A percentile compares a stretch with the other conserved stretches of the same genome.
phyloP scores from a whole-genome alignment of 1,140 invertebrate genomes.

The Ephestia elutella region DNA sequence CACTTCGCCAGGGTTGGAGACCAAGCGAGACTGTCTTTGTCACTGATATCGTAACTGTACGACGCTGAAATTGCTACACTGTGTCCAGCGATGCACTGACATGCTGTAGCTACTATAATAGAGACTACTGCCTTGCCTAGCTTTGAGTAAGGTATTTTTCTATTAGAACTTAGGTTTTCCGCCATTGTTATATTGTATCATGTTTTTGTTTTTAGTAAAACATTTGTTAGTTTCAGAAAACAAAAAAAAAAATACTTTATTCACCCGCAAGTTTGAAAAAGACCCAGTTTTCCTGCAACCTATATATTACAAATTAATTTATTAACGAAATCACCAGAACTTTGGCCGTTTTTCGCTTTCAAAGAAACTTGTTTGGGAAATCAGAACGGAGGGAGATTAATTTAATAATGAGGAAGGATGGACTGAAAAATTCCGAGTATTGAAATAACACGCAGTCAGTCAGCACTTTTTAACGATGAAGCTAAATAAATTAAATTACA shows the following conservation, averaged over 20 bases:
- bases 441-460: constrained; percentile 7
- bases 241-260: too few relatives aligned
- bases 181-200: too few relatives aligned
- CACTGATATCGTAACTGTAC: neutral
- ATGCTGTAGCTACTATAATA: too few relatives aligned
- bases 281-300: neutral
- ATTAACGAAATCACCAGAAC: constrained; percentile 9
- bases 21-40: neutral
- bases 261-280: neutral
- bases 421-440: constrained; percentile 8
- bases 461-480: constrained; percentile 8
- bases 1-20: neutral
- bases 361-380: constrained; percentile 10
- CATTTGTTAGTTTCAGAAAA: too few relatives aligned
- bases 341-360: constrained; percentile 3
- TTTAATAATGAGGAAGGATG: constrained; percentile 11
- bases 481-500: constrained; percentile 7
- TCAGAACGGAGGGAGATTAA: constrained; percentile 9
- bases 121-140: too few relatives aligned
- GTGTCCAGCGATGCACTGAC: neutral
- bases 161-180: too few relatives aligned
- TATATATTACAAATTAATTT: constrained; percentile 1
- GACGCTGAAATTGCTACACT: neutral
- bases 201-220: too few relatives aligned
- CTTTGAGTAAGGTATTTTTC: too few relatives aligned